A percentile compares a stretch with the other conserved stretches of the same genome.
These are phyloP conservation scores for Drosophila maculinotata DNA, from an alignment of 2,888 invertebrate species.

Conservation along the genomic window DNA sequence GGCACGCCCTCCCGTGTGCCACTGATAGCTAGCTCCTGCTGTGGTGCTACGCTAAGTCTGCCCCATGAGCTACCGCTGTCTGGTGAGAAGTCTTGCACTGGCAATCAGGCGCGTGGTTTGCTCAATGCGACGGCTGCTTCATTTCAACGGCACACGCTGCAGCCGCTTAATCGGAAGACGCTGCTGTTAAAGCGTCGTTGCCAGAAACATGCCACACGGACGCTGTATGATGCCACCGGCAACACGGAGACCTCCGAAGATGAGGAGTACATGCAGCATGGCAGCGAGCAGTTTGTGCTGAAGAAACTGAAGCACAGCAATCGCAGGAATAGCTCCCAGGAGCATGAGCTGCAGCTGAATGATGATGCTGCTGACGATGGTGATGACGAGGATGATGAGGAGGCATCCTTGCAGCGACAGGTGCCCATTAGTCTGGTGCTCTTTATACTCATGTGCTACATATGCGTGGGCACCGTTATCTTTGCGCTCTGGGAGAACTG, in stretches of 20 bases:
- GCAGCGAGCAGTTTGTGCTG: slow-evolving; percentile 73
- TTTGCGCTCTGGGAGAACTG: slow-evolving; percentile 93
- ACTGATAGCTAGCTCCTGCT: slow-evolving; percentile 87
- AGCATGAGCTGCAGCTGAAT: slow-evolving; percentile 39
- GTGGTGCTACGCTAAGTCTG: slow-evolving; percentile 35
- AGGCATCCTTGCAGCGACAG: slow-evolving; percentile 66
- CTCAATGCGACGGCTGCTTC: slow-evolving; percentile 76
- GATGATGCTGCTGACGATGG: slow-evolving; percentile 3
- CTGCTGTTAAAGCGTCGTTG: slow-evolving; percentile 65
- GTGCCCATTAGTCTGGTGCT: slow-evolving; percentile 89
- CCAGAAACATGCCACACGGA: slow-evolving; percentile 62
- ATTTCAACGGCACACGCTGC: slow-evolving; percentile 77
- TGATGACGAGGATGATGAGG: slow-evolving; percentile 45
- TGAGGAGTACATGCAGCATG: slow-evolving; percentile 75
- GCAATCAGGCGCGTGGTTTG: slow-evolving; percentile 62
- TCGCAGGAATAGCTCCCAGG: slow-evolving; percentile 34
- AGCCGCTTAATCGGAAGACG: slow-evolving; percentile 71
- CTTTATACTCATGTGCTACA: slow-evolving; percentile 89
- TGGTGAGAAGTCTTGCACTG: slow-evolving; percentile 30
- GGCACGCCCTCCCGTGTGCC: slow-evolving; percentile 92
- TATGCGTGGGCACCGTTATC: slow-evolving; percentile 91
- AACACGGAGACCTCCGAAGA: slow-evolving; percentile 81
- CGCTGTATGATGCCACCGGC: slow-evolving; percentile 71
- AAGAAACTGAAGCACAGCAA: slow-evolving; percentile 54
- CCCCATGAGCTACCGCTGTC: slow-evolving; percentile 41